Percentiles rank a stretch among this genome's conserved stretches.
Conservation (phyloP, 2,797 vertebrate species). For the Arnoldichthys spilopterus region DNA sequence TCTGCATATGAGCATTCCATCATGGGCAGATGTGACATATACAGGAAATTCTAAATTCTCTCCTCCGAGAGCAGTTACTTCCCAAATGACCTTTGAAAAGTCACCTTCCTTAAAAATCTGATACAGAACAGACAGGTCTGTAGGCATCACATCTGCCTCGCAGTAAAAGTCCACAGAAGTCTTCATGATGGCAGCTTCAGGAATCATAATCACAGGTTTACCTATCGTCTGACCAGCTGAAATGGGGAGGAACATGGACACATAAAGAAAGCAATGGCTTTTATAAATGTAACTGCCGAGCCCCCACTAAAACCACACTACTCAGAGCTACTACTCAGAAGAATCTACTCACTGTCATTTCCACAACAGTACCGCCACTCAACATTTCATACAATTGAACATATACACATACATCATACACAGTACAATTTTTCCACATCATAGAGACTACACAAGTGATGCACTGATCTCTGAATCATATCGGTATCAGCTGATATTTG, state of each 20-base stretch:
- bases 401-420: too few relatives aligned
- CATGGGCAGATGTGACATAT: rapidly evolving
- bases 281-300: too few relatives aligned
- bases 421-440: too few relatives aligned
- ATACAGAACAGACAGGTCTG: background rate
- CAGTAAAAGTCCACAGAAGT: background rate
- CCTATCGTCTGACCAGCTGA: conserved; percentile 23
- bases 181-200: rapidly evolving
- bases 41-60: rapidly evolving
- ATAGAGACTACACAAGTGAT: too few relatives aligned
- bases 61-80: background rate
- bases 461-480: too few relatives aligned
- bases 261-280: background rate
- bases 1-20: conserved; percentile 35
- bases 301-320: too few relatives aligned
- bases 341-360: too few relatives aligned
- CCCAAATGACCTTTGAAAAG: rapidly evolving
- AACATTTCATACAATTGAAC: too few relatives aligned
- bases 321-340: too few relatives aligned
- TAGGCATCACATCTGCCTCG: background rate
- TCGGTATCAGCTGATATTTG: too few relatives aligned
- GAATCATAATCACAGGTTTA: background rate
- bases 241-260: background rate
- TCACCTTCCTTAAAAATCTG: background rate
- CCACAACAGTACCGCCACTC: too few relatives aligned